Base-by-base conservation (phyloP, 2,797 vertebrate species). In the Enteromius treurensis region DNA sequence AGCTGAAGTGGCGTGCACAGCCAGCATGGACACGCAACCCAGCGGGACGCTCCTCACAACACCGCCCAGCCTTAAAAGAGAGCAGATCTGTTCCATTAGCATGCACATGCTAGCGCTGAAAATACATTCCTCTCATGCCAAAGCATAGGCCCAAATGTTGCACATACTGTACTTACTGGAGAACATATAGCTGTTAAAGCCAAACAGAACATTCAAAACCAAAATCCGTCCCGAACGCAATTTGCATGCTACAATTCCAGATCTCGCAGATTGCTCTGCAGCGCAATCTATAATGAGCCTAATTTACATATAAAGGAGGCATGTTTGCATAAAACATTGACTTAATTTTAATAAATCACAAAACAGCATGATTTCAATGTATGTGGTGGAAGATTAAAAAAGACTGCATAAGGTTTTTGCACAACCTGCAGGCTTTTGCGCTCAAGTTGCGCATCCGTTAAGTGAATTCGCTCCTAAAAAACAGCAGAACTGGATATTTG, bases 1-100 rank as follows among this genome's bases (percentile, higher is more conserved):
- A 84, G 49, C 68, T 79, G 45, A 74, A 79, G 75, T 65, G 68
- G 80, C 67, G 40, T 14, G 32, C 4, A 47, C 69, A 79, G 75
- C 80, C 75, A 78, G 75, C 75, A 53, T 45, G 55, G 81, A 82
- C 81, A 82, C 49, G 26, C 81, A 76, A 58, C 84, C 26, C 80
- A 74, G 58, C 58, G 32, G 75, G 68, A 49, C 21, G 29, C 75
- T 82, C 55, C 53, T 65, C 34, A 29, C 75, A 85, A 68, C n/a
- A 71, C 76, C 47, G 69, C 45, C 73, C 53, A 23, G 62, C 37
- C 19, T 68, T 68, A 77, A 82, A 68, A 82, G 62, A 29, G 40
- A 76, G 74, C 79, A 67, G 75, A 79, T 82, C 79, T 73, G 78
- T 75, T 82, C 69, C 7, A 19, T 76, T 84, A 81, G 64, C 58